These are phyloP conservation scores for Ascidia mentula DNA, from an alignment of 23 tunicate genomes.

Conservation along the genomic window DNA sequence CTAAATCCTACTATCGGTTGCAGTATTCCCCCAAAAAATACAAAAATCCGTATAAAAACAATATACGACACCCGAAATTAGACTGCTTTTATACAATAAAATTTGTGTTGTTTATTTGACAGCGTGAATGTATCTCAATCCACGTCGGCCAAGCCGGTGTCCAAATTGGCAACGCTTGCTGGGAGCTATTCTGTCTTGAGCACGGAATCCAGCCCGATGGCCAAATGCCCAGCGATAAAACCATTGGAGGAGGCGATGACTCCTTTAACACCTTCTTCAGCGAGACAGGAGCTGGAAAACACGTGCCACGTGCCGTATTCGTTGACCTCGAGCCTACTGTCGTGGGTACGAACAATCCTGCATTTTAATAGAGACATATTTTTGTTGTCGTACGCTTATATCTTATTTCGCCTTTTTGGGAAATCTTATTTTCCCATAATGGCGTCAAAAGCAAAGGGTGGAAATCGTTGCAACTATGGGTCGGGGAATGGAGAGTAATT, in stretches of 20 bases:
- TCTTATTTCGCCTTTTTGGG: too few species aligned
- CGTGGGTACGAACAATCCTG: constrained; percentile 43
- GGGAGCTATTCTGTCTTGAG: constrained; percentile 97
- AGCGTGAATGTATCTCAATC: constrained; percentile 95
- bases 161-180: constrained; percentile 96
- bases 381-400: too few species aligned
- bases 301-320: constrained; percentile 96
- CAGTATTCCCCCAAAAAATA: too few species aligned
- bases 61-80: too few species aligned
- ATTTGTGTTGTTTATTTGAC: too few species aligned
- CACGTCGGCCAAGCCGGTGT: constrained; percentile 98
- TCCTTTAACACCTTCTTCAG: constrained; percentile 96
- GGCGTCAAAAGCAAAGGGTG: too few species aligned
- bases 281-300: constrained; percentile 97
- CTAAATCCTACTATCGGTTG: too few species aligned
- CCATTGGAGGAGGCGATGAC: constrained; percentile 95
- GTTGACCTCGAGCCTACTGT: constrained; percentile 95
- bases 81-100: too few species aligned
- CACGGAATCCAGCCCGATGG: constrained; percentile 97
- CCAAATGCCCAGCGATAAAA: constrained; percentile 94
- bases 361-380: background rate
- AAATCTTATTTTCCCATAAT: too few species aligned
- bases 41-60: too few species aligned
- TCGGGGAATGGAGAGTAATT: too few species aligned
- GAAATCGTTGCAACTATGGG: too few species aligned